These are phyloP conservation scores for Triplophysa siluroides DNA, from an alignment of 2,113 vertebrate species.

Conservation along the genomic window DNA sequence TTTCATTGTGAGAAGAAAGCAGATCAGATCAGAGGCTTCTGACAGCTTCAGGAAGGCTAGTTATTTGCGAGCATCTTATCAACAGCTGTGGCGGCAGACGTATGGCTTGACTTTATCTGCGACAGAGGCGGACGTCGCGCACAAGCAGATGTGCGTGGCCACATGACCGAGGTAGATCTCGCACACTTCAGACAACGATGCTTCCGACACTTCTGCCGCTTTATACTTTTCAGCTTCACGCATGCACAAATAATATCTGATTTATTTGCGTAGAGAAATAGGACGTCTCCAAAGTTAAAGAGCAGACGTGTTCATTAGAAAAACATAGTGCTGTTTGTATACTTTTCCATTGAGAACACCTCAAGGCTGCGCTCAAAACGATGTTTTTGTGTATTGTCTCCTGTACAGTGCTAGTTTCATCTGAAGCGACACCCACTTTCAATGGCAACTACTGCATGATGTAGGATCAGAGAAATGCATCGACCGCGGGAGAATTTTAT, in stretches of 20 bases:
- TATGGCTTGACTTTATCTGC: conserved; percentile 62
- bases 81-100: conserved; percentile 65
- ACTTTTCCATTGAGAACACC: background rate
- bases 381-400: background rate
- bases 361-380: conserved; percentile 34
- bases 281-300: background rate
- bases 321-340: background rate
- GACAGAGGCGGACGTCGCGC: conserved; percentile 39
- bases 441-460: background rate
- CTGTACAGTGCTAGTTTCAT: background rate
- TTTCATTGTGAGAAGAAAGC: conserved; percentile 38
- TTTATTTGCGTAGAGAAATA: conserved; percentile 4
- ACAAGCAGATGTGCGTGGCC: conserved; percentile 22
- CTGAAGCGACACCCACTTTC: background rate
- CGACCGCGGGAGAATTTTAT: no score
- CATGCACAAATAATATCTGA: background rate
- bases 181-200: conserved; percentile 9
- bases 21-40: conserved; percentile 49
- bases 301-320: background rate
- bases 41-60: conserved; percentile 61
- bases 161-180: conserved; percentile 30
- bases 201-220: conserved; percentile 8
- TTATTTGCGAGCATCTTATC: conserved; percentile 68
- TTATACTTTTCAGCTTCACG: background rate
- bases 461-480: background rate